Conservation (phyloP, 2,113 vertebrate genomes). For the Neotoma lepida region DNA sequence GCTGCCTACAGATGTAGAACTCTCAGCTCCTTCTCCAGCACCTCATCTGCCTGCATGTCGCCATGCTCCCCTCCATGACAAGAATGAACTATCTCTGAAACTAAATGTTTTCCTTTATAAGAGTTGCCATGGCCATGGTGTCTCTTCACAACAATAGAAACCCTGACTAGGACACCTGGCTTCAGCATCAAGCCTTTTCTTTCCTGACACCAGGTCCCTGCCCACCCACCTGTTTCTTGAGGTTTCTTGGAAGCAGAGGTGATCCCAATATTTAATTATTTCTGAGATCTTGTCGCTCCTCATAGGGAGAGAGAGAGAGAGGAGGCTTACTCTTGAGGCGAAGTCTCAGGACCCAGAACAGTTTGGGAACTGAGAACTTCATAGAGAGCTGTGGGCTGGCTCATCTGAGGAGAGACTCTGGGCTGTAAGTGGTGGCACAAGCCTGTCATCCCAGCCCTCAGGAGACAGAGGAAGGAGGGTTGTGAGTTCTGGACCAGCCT, state of each 20-base stretch:
- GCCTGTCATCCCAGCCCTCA: not conserved
- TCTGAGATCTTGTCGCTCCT: not conserved
- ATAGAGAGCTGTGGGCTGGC: not conserved
- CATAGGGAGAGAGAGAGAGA: not conserved
- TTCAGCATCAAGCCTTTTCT: not conserved
- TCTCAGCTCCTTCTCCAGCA: not conserved
- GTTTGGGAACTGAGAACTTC: not conserved
- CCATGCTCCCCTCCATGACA: not conserved
- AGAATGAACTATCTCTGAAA: not conserved
- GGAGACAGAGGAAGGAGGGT: not conserved
- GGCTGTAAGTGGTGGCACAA: not conserved
- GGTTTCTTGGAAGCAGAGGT: not conserved
- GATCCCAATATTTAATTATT: not conserved
- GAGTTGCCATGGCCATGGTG: not conserved
- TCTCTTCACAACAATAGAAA: not conserved
- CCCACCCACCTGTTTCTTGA: not conserved
- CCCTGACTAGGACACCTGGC: not conserved
- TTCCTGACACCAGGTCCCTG: not conserved
- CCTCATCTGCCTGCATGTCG: fast-evolving
- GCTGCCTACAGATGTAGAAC: not conserved
- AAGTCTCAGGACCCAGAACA: not conserved
- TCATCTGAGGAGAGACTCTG: not conserved
- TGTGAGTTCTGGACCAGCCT: not conserved
- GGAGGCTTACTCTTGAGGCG: not conserved
- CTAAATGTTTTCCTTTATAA: not conserved